Evolutionary conservation across 2,797 vertebrate species (phyloP).

Genomic region (Sebastes miniatus): DNA sequence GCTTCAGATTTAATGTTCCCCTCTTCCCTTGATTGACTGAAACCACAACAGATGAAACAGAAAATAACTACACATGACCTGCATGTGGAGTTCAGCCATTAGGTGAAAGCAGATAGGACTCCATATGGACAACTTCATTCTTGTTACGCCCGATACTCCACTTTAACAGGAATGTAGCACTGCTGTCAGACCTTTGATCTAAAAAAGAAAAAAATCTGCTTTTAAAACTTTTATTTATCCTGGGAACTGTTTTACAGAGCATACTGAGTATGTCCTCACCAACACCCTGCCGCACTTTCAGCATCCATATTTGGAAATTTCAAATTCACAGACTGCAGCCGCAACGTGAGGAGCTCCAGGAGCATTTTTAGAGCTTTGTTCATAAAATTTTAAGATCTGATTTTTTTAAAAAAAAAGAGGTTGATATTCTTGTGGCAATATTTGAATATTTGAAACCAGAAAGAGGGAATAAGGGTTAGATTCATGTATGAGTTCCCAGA

Average conservation of each 20-base stretch:
- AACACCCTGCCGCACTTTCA: slow-evolving; percentile 8
- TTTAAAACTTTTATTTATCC: slow-evolving; percentile 45
- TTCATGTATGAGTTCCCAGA: not conserved
- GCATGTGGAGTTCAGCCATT: slow-evolving; percentile 46
- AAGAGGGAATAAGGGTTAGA: not conserved
- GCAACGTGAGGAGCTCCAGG: not conserved
- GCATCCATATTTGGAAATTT: slow-evolving; percentile 19
- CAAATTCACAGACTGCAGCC: not conserved
- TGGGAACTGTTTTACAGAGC: slow-evolving; percentile 13
- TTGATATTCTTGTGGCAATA: not conserved
- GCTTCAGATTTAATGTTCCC: not conserved
- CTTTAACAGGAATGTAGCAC: slow-evolving; percentile 46
- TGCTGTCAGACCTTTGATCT: slow-evolving; percentile 39
- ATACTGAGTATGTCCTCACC: slow-evolving; percentile 1
- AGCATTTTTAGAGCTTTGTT: slow-evolving; percentile 3
- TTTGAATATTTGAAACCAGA: not conserved
- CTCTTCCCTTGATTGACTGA: not conserved
- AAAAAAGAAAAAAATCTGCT: not conserved
- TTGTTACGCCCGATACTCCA: slow-evolving; percentile 4
- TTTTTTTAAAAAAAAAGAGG: too few species aligned
- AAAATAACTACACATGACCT: slow-evolving; percentile 47
- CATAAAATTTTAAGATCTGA: slow-evolving; percentile 9
- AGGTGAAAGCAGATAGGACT: slow-evolving; percentile 67
- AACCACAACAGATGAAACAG: slow-evolving; percentile 33
- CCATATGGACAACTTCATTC: slow-evolving; percentile 63